Conservation (phyloP, 2,888 invertebrate species). For the Agriopis leucophaearia region DNA sequence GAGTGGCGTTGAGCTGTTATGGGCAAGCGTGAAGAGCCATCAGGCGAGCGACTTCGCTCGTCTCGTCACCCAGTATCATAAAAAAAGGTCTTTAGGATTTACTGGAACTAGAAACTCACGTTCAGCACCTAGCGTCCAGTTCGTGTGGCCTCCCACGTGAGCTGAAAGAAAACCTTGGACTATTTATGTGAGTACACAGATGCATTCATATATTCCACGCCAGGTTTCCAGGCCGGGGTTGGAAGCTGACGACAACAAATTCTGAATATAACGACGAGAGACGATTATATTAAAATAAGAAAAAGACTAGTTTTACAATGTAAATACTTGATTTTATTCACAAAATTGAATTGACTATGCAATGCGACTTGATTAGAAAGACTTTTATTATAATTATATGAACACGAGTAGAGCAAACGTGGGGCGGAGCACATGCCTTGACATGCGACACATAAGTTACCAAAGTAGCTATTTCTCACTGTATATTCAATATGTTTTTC, state of each 20-base stretch:
- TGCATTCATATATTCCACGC: constrained; percentile 64
- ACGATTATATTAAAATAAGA: too few relatives aligned
- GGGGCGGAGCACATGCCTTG: constrained; percentile 5
- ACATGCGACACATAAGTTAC: background rate
- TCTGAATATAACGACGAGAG: constrained; percentile 40
- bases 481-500: constrained; percentile 1
- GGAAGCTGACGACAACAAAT: constrained; percentile 42
- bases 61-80: too few relatives aligned
- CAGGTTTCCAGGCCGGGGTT: constrained; percentile 64
- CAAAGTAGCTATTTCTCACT: background rate
- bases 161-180: constrained; percentile 57
- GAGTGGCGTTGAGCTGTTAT: too few relatives aligned
- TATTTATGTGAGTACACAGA: constrained; percentile 44
- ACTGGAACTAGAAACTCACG: constrained; percentile 53
- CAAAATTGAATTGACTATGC: constrained; percentile 14
- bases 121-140: constrained; percentile 50
- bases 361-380: constrained; percentile 10
- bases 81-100: constrained; percentile 7
- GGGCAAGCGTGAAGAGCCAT: too few relatives aligned
- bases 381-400: constrained; percentile 13
- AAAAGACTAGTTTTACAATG: background rate
- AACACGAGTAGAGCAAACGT: background rate
- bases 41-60: too few relatives aligned
- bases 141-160: constrained; percentile 61
- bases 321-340: constrained; percentile 13